Base-by-base conservation (phyloP, 2,888 invertebrate genomes). In the Caenorhabditis sp. region DNA sequence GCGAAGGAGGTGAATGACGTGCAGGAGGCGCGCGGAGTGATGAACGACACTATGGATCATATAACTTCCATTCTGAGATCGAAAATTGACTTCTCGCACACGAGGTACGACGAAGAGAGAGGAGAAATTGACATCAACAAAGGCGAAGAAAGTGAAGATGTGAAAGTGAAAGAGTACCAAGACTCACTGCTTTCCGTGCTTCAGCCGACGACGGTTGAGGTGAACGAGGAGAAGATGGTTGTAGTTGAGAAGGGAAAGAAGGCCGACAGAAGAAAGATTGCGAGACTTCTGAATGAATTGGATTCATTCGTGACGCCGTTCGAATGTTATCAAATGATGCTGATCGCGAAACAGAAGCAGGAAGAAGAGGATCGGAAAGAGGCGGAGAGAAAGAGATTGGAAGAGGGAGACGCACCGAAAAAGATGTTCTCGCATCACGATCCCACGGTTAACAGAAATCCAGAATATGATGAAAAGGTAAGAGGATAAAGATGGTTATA, bases 11-110 rank as follows among this genome's bases (percentile, higher is more conserved):
- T 65, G 3, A 56, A 52, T 11, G 78, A 70, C 27, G 74, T 37
- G 7, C 73, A 79, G 17, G 77, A 78, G 41, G 50, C 48, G 24
- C 37, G 66, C 32, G 75, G 74, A 41, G 52, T 71, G 0, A 61
- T 58, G 55, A 71, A 75, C 62, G 52, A 79, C 15, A 24, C 46
- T 0, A 78, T 78, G 72, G 78, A 78, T 56, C 30, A 53, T 6
- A 46, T 72, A 13, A 72, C 72, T 5, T 58, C 78, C 6, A 35
- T 81, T 3, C 62, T 83, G 15, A 61, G 68, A 30, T 77, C 73
- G 13, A 78, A 74, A 30, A 53, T 83, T 15, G 83, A 83, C 50
- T 83, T 83, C 46, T 76, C 82, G 2, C 82, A 83, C 24, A 68
- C 76, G 13, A 68, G 50, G 5, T 83, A 55, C 72, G 81, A 82